Evolutionary conservation across 1,140 invertebrate genomes (phyloP).

Genomic region (Macrotrachela quadricornifera): DNA sequence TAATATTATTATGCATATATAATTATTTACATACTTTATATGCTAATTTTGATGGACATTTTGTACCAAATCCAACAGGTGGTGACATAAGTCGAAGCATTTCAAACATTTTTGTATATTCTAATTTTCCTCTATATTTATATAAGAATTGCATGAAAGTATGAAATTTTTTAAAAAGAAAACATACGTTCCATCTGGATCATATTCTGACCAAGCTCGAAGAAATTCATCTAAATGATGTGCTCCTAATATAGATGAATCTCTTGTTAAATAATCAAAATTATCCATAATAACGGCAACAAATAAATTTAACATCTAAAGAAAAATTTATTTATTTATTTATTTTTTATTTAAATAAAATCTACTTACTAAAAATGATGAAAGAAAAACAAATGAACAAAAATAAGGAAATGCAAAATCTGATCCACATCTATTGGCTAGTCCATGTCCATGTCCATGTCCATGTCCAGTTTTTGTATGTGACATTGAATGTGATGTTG

Average conservation of each 20-base stretch:
- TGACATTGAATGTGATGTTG: no score
- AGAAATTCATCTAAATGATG: slow-evolving; percentile 11
- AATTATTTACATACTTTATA: slow-evolving; percentile 43
- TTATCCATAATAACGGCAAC: slow-evolving; percentile 11
- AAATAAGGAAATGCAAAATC: slow-evolving; percentile 10
- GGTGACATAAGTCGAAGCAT: slow-evolving; percentile 99
- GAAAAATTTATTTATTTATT: no score
- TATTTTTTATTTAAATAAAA: background rate
- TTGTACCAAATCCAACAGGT: slow-evolving; percentile 95
- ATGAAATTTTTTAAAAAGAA: background rate
- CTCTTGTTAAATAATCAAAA: slow-evolving; percentile 10
- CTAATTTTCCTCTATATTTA: slow-evolving; percentile 61
- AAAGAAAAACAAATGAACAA: slow-evolving; percentile 10
- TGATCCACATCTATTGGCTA: slow-evolving; percentile 14
- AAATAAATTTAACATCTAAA: slow-evolving; percentile 10
- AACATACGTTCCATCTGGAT: slow-evolving; percentile 7
- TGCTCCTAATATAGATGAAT: slow-evolving; percentile 10
- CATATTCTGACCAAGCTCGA: slow-evolving; percentile 8
- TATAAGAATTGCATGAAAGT: background rate
- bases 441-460: no score
- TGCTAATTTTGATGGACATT: slow-evolving; percentile 92
- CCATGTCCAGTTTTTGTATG: no score
- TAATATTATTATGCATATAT: no score
- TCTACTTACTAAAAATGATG: slow-evolving; percentile 10
- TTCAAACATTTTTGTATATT: slow-evolving; percentile 97